A percentile compares a stretch with the other conserved stretches of the same genome.
phyloP scores from a whole-genome alignment of 2,888 invertebrate genomes.

The Theodoxus fluviatilis region DNA sequence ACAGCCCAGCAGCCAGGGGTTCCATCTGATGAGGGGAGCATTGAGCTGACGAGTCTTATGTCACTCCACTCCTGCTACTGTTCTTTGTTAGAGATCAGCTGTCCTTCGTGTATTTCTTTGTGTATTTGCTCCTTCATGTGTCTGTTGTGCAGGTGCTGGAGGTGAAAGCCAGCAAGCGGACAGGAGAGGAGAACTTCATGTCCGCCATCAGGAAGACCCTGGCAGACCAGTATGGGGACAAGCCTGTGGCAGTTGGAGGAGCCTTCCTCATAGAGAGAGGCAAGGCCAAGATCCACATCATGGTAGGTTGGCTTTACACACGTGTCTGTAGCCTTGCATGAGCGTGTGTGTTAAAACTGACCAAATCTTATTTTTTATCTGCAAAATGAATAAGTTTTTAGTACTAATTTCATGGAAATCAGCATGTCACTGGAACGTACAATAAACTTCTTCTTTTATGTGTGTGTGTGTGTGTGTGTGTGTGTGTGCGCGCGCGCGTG shows the following conservation, averaged over 20 bases:
- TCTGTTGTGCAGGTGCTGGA: conserved; percentile 72
- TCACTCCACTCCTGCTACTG: no score
- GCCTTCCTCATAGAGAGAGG: conserved; percentile 84
- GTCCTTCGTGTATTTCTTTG: no score
- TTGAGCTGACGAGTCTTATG: no score
- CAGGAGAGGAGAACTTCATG: conserved; percentile 65
- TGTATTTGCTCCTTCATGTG: background rate
- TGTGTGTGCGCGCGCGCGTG: background rate
- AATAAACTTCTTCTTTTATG: no score
- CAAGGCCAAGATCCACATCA: conserved; percentile 88
- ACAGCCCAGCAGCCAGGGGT: no score
- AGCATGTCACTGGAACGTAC: no score
- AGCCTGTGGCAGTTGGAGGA: conserved; percentile 86
- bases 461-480: background rate
- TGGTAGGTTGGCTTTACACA: conserved; percentile 69
- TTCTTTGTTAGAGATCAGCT: no score
- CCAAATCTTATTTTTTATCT: no score
- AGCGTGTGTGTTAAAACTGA: no score
- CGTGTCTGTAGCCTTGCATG: background rate
- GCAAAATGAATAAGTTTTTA: no score
- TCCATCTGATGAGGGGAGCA: no score
- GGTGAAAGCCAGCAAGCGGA: conserved; percentile 60
- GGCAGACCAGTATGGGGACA: conserved; percentile 73
- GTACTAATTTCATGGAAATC: no score
- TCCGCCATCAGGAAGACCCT: conserved; percentile 67